Base-by-base conservation (phyloP, 2,113 vertebrate genomes). In the Fregetta grallaria region DNA sequence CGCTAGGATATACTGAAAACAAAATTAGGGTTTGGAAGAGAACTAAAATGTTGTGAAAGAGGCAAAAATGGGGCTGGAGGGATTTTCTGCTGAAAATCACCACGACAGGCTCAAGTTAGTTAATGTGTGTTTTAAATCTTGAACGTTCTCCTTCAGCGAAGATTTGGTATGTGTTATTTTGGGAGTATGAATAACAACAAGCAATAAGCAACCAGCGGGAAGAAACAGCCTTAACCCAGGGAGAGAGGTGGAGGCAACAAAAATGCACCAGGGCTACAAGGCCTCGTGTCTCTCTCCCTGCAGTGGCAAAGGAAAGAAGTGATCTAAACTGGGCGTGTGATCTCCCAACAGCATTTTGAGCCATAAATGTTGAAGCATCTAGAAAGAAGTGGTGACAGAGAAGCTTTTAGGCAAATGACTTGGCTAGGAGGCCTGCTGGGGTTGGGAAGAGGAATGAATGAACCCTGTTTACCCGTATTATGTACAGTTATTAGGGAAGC, bases 381-480 rank as follows among this genome's bases (percentile, higher is more conserved):
- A 84, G 74, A 93, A 92, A 86, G 61, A 44, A 86, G 62, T 14
- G 83, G 62, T 49, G 81, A 40, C 76, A 75, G 83, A n/a, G 47
- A 89, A 58, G 83, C 77, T 95, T 94, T 95, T 58, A 79, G 49
- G 76, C 16, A 94, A 92, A 91, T 68, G 25, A 78, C 73, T 94
- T 75, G 80, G 89, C 83, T 30, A 52, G 63, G 59, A 38, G 68
- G 76, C 36, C 27, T 82, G 73, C 58, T 65, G 42, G 72, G 44
- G 30, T 34, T 17, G 70, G 34, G 23, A 85, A 56, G 26, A 56
- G 27, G 34, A 25, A 50, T 23, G 49, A 67, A 49, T 11, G 56
- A 92, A 32, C 15, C 29, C 49, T 26, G 32, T 76, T 61, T 32
- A n/a, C 7, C n/a, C 18, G 0, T 13, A 1, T 47, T 34, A 50